Conservation (phyloP, 2,888 invertebrate species). For the Melolontha melolontha region DNA sequence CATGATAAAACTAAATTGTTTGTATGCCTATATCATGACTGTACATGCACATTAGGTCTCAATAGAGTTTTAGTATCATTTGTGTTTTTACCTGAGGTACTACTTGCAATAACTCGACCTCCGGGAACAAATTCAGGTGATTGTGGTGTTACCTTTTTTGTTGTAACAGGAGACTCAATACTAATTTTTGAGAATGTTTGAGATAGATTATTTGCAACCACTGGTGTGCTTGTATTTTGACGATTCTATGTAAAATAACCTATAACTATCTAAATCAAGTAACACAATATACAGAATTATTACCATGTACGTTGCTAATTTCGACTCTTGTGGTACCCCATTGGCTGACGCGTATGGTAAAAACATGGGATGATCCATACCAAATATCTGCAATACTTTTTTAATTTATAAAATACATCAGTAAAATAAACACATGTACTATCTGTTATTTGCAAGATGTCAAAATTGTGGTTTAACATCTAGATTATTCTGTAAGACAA, state of each 20-base stretch:
- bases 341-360: conserved; percentile 76
- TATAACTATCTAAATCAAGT: conserved; percentile 36
- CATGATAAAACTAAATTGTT: too few species aligned
- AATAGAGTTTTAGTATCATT: conserved; percentile 19
- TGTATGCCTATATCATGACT: not conserved
- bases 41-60: conserved; percentile 18
- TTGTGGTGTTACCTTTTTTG: conserved; percentile 68
- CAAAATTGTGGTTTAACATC: conserved; percentile 39
- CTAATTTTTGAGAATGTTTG: conserved; percentile 60
- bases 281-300: conserved; percentile 49
- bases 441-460: conserved; percentile 39
- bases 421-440: conserved; percentile 43
- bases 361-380: conserved; percentile 84
- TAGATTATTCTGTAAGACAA: conserved; percentile 33
- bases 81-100: conserved; percentile 50
- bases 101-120: conserved; percentile 52
- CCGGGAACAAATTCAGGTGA: conserved; percentile 70
- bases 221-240: conserved; percentile 57
- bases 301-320: conserved; percentile 88
- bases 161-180: conserved; percentile 58
- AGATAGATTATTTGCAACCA: conserved; percentile 55
- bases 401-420: conserved; percentile 46
- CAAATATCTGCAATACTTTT: conserved; percentile 45
- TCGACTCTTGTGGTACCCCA: conserved; percentile 86
- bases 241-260: conserved; percentile 54